Evolutionary conservation across 1,140 invertebrate genomes (phyloP), one percentile per base, ranked within the genome.

Genomic region (Neodiprion virginianus): DNA sequence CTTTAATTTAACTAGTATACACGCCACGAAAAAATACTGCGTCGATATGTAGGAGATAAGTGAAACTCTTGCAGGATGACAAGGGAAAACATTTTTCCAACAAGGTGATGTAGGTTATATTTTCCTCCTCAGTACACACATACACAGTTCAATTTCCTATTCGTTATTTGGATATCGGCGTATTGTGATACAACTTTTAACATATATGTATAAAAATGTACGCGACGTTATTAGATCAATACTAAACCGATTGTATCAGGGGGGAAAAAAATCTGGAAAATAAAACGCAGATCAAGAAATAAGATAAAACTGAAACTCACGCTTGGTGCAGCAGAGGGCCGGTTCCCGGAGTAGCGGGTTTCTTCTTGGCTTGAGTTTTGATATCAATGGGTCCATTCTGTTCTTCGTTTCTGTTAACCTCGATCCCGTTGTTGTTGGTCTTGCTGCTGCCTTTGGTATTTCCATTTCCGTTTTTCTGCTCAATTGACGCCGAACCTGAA

Each of bases 271-370:
- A 65, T 48, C 48, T 65, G 7, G 4, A 12, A 8, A 71, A 66
- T 66, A 10, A 69, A 67, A 67, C 1, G 28, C 1, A 2, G 28
- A 40, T 9, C 28, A 8, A 14, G 0, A 7, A 69, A 48, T 17
- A 47, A 23, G 53, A 65, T 48, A n/a, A n/a, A 23, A 9, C 21
- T 69, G 21, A 73, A 74, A 83, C 84, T 87, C 82, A 91, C 89
- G 87, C 81, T 79, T 91, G 89, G 68, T 89, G 89, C 72, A 91
- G 79, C 65, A 90, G 83, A 79, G 89, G 89, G 75, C 89, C 89
- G 67, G 83, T 80, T 72, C 85, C 86, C 73, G 85, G 83, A 66
- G 77, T 82, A 21, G 68, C 80, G 66, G 83, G 77, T 76, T 87
- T 88, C 78, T 88, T 88, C 77, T 87, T 88, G 0, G 79, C 76